Percentiles rank a stretch among this genome's conserved stretches.
Evolutionary conservation across 2,113 vertebrate species (phyloP).

Genomic region (Coptodon rendalli): DNA sequence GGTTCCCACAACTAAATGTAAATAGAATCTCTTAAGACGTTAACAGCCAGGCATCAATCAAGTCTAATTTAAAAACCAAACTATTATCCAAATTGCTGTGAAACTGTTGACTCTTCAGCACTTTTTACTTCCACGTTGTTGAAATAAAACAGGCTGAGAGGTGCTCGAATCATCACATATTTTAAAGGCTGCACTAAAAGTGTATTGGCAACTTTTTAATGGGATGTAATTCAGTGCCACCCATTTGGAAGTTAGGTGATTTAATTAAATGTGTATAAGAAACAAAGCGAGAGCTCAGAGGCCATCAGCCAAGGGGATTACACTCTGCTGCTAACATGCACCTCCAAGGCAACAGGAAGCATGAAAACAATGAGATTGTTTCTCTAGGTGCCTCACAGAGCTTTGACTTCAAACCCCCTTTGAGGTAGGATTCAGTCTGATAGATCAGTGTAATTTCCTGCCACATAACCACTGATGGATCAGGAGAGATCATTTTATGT

Average conservation of each 20-base stretch:
- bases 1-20: not conserved
- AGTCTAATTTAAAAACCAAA: not conserved
- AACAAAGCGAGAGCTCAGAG: not conserved
- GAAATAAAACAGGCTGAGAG: not conserved
- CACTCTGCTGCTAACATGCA: not conserved
- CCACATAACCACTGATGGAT: not conserved
- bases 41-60: not conserved
- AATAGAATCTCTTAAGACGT: not conserved
- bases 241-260: not conserved
- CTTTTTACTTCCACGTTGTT: not conserved
- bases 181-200: not conserved
- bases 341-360: not conserved
- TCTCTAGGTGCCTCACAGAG: not conserved
- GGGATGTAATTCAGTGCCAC: not conserved
- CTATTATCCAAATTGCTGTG: not conserved
- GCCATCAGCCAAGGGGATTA: not conserved
- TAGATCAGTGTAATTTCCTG: not conserved
- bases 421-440: not conserved
- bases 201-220: not conserved
- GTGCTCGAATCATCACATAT: not conserved
- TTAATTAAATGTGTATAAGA: not conserved
- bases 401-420: not conserved
- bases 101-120: not conserved
- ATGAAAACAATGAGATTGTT: not conserved
- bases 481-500: not conserved